Evolutionary conservation across 2,113 vertebrate species (phyloP).

Genomic region (Rhinichthys klamathensis): DNA sequence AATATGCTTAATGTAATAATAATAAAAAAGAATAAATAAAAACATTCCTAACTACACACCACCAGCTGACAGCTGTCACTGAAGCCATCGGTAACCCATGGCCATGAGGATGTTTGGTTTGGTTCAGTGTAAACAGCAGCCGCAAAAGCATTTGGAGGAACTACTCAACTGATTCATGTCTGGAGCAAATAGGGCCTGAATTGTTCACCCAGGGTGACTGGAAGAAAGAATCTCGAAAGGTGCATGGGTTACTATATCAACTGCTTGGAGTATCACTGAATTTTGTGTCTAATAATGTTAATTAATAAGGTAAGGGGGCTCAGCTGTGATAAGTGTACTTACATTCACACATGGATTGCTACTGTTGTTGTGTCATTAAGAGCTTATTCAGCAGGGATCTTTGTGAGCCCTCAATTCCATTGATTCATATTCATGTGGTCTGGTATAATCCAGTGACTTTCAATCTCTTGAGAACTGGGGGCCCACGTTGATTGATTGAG

Average conservation of each 20-base stretch:
- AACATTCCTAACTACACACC: not conserved
- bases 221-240: not conserved
- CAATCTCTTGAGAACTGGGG: not conserved
- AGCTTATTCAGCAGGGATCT: not conserved
- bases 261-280: not conserved
- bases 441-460: not conserved
- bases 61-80: not conserved
- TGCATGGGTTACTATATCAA: not conserved
- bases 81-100: not conserved
- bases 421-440: not conserved
- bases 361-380: no score
- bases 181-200: not conserved
- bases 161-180: not conserved
- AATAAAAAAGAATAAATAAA: not conserved
- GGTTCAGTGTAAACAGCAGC: not conserved
- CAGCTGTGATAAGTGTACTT: not conserved
- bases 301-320: not conserved
- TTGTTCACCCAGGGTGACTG: not conserved
- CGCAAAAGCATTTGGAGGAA: not conserved
- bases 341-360: no score
- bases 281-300: not conserved
- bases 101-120: not conserved
- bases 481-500: constrained; percentile 23
- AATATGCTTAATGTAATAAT: not conserved
- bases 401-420: not conserved